A percentile compares a stretch with the other conserved stretches of the same genome.
phyloP scores from a whole-genome alignment of 2,797 vertebrate genomes.

The Salmo trutta region DNA sequence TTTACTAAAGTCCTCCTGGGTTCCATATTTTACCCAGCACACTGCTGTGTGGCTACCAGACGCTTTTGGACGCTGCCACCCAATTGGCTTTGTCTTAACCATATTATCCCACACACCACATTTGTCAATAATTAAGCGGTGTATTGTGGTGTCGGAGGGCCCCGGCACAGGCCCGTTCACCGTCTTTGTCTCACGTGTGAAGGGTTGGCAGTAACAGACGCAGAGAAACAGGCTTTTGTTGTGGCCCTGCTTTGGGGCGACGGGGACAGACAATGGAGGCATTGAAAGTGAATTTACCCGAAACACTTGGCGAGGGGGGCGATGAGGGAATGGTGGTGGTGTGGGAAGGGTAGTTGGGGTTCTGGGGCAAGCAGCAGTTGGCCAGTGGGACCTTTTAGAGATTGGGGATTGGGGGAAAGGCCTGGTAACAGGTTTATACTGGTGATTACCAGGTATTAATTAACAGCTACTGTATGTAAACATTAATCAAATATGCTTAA shows the following conservation, averaged over 20 bases:
- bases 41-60: conserved; percentile 40
- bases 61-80: conserved; percentile 33
- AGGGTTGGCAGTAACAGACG: conserved; percentile 9
- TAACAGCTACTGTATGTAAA: background rate
- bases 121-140: conserved; percentile 6
- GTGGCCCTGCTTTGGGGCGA: conserved; percentile 24
- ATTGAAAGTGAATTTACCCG: conserved; percentile 51
- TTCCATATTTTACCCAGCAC: background rate
- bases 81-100: conserved; percentile 37
- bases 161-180: conserved; percentile 30
- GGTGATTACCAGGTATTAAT: background rate
- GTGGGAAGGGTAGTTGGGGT: background rate
- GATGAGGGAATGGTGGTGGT: background rate
- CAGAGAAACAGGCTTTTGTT: conserved; percentile 40
- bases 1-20: background rate
- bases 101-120: conserved; percentile 25
- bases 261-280: conserved; percentile 48
- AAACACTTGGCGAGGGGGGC: conserved; percentile 35
- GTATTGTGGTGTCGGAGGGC: conserved; percentile 1
- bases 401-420: background rate
- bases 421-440: background rate
- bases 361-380: conserved; percentile 14
- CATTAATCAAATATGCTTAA: background rate
- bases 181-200: conserved; percentile 9
- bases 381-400: conserved; percentile 7